Base-by-base conservation (phyloP, 2,888 invertebrate genomes). In the Nephrocerus scutellatus region DNA sequence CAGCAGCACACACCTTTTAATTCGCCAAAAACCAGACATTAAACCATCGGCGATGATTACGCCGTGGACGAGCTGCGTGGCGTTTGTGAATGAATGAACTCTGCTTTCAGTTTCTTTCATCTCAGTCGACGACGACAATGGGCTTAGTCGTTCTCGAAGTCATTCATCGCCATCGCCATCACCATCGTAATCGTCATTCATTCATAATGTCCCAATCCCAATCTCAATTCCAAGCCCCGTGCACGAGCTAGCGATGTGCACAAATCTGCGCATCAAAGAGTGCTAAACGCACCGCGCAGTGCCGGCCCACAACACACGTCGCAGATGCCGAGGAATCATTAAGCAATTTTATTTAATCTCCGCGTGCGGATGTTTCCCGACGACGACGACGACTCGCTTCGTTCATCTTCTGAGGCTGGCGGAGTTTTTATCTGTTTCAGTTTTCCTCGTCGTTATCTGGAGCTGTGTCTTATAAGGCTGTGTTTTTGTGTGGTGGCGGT, bases 311-410 rank as follows among this genome's bases (percentile, higher is more conserved):
- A 13, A 33, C 21, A 13, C 18, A 34, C 14, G 6, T 25, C 26
- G 26, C 26, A 6, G n/a, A n/a, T n/a, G n/a, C n/a, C 46, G 47
- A 45, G 41, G 36, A 46, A 50, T 43, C 48, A 48, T 48, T 47
- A 50, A 48, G 44, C 45, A 46, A 46, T 50, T 50, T 48, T 43
- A 48, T 50, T 44, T 50, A 50, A 48, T 50, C 46, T 46, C 36
- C 37, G 41, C 35, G 48, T 9, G 12, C 13, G 24, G 8, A 18
- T 13, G n/a, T n/a, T n/a, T n/a, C n/a, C n/a, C n/a, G n/a, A n/a
- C n/a, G n/a, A n/a, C n/a, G n/a, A n/a, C n/a, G n/a, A n/a, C n/a
- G n/a, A n/a, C n/a, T n/a, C n/a, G n/a, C n/a, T n/a, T n/a, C n/a
- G n/a, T n/a, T n/a, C n/a, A n/a, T n/a, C n/a, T n/a, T n/a, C n/a